Percentiles rank a stretch among this genome's conserved stretches.
These are phyloP conservation scores for Nomada fucata DNA, from an alignment of 2,888 invertebrate species.

Conservation along the genomic window DNA sequence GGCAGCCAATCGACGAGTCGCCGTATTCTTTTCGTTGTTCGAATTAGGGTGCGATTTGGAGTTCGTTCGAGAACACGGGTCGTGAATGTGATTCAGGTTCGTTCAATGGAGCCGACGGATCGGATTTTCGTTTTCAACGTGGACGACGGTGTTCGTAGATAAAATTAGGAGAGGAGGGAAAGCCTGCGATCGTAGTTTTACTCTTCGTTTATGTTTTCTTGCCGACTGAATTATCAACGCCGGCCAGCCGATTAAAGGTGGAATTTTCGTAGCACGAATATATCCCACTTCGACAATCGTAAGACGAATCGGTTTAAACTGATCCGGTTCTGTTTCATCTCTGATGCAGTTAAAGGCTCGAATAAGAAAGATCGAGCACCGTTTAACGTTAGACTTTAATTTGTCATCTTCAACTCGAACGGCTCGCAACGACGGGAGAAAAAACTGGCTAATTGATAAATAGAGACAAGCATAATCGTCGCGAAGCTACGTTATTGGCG, in stretches of 20 bases:
- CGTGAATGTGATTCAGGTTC: slow-evolving; percentile 13
- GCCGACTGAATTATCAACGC: neutral
- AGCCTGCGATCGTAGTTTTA: slow-evolving; percentile 17
- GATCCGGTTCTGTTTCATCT: neutral
- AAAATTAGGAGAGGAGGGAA: slow-evolving; percentile 24
- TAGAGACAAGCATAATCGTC: slow-evolving; percentile 16
- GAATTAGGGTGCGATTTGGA: slow-evolving; percentile 47
- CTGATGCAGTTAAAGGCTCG: no score
- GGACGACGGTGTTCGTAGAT: slow-evolving; percentile 12
- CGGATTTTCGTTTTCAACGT: slow-evolving; percentile 26
- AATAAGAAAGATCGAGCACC: neutral
- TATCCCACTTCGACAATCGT: no score
- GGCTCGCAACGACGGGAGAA: neutral
- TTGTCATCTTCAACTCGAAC: neutral
- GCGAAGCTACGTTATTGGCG: neutral
- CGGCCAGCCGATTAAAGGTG: no score
- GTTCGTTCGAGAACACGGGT: slow-evolving; percentile 13
- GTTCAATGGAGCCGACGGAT: slow-evolving; percentile 56
- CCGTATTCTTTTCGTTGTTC: slow-evolving; percentile 63
- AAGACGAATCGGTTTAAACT: no score
- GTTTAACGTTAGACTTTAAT: neutral
- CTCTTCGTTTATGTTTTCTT: neutral
- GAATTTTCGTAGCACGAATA: no score
- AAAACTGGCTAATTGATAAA: slow-evolving; percentile 39
- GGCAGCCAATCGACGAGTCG: slow-evolving; percentile 56